These are phyloP conservation scores for Cordilura impudica DNA, from an alignment of 2,888 invertebrate species.

Conservation along the genomic window DNA sequence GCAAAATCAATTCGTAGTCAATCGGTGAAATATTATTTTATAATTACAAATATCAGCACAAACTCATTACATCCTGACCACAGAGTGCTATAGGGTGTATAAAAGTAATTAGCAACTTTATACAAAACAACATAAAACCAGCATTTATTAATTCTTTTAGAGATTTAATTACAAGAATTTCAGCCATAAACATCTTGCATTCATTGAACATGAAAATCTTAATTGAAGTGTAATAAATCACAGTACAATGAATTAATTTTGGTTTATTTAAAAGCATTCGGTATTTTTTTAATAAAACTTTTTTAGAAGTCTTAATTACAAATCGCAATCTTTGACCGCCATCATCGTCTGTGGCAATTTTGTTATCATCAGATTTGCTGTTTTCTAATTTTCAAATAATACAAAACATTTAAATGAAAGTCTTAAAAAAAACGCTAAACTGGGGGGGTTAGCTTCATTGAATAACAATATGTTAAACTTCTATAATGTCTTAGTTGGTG, in stretches of 20 bases:
- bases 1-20: no score
- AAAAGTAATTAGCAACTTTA: no score
- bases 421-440: constrained; percentile 1
- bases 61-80: no score
- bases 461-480: background rate
- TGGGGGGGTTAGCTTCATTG: no score
- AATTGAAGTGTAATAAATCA: constrained; percentile 23
- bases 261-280: background rate
- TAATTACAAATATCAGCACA: no score
- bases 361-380: background rate
- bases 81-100: no score
- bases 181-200: no score
- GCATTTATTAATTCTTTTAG: no score
- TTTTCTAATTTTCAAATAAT: background rate
- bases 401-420: background rate
- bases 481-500: background rate
- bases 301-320: constrained; percentile 13
- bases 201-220: background rate
- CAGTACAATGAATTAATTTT: background rate
- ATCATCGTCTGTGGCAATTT: background rate
- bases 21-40: no score
- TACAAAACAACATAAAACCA: no score
- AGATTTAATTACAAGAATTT: background rate
- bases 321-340: background rate
- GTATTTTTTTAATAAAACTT: background rate